Evolutionary conservation across 2,797 vertebrate genomes (phyloP).

Genomic region (Gadopsis bispinosus): DNA sequence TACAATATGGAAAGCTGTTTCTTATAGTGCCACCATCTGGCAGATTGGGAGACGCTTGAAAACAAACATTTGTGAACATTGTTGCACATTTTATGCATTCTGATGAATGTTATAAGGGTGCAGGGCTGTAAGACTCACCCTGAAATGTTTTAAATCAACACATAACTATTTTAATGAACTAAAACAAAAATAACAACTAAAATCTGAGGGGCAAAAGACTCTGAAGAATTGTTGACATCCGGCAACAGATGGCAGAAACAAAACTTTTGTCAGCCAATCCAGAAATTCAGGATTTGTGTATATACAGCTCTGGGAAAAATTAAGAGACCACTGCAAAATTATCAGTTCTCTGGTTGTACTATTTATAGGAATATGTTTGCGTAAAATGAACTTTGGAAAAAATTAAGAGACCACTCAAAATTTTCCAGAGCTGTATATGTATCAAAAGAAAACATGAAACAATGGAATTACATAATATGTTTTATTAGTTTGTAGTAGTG

Average conservation of each 20-base stretch:
- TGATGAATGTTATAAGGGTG: neutral
- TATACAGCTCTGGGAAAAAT: no score
- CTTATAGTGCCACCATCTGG: constrained; percentile 32
- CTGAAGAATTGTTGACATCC: neutral
- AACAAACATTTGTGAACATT: neutral
- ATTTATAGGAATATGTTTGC: no score
- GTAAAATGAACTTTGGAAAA: no score
- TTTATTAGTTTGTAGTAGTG: neutral
- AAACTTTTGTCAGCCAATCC: neutral
- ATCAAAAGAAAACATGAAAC: neutral
- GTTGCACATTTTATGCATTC: neutral
- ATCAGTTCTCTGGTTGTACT: no score
- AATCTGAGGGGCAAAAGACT: neutral
- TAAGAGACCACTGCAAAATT: no score
- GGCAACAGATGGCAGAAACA: neutral
- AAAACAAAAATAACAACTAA: neutral
- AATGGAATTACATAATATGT: neutral
- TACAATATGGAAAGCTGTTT: constrained; percentile 1
- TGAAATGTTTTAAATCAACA: neutral
- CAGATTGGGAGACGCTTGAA: neutral
- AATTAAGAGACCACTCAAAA: no score
- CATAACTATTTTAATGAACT: neutral
- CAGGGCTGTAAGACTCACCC: neutral
- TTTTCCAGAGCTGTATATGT: no score
- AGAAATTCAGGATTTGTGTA: neutral